Conservation (phyloP, 53 echinoderm and acorn worm genomes). For the Zoroaster sp. region DNA sequence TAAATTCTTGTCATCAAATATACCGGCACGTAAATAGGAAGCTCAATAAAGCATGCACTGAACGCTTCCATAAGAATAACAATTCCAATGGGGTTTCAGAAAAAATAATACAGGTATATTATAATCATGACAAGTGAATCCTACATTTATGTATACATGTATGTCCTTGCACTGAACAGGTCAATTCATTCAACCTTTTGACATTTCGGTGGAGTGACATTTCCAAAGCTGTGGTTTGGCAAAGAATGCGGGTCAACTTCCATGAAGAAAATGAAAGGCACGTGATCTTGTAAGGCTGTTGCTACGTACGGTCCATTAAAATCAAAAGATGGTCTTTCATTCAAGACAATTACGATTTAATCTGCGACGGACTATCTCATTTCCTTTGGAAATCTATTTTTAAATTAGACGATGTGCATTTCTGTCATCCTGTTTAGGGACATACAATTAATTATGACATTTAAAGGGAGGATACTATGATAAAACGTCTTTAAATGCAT, state of each 20-base stretch:
- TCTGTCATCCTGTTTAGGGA: too few species aligned
- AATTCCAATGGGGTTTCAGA: neutral
- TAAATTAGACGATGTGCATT: too few species aligned
- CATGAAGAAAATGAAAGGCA: neutral
- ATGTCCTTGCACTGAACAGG: neutral
- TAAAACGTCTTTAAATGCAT: too few species aligned
- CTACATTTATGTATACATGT: neutral
- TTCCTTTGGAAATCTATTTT: too few species aligned
- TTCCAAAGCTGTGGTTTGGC: neutral
- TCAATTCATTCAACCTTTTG: neutral
- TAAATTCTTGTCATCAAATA: neutral
- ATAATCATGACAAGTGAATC: neutral
- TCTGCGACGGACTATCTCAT: too few species aligned
- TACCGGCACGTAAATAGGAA: neutral
- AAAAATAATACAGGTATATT: neutral
- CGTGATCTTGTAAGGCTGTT: neutral
- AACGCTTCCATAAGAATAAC: neutral
- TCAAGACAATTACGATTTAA: neutral
- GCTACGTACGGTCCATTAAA: neutral
- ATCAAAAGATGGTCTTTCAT: neutral
- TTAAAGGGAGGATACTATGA: too few species aligned
- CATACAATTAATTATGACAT: too few species aligned
- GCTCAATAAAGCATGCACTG: neutral
- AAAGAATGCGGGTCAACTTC: neutral
- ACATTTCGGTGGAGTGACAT: neutral